Evolutionary conservation across 2,797 vertebrate genomes (phyloP), one percentile per base, ranked within the genome.

Genomic region (Poeciliopsis presidionis): DNA sequence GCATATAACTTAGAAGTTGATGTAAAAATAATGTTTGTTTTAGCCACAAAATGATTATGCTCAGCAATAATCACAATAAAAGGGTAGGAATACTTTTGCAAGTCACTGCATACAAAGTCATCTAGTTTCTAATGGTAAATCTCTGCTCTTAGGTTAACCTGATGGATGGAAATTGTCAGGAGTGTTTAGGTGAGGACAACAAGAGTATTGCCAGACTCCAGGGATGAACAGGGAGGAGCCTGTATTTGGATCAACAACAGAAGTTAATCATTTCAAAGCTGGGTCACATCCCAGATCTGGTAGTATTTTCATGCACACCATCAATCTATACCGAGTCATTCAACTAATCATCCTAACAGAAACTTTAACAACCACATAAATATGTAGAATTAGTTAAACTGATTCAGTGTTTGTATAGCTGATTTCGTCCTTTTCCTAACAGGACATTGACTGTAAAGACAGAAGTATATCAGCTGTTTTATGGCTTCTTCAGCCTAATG

Each of bases 121-220:
- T 41, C 20, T 67, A 12, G 20, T 36, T 72, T 25, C 46, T 80
- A 73, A 9, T 12, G 8, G 20, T 71, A 63, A 82, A 55, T 75
- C 71, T 39, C 57, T 77, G 45, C 2, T 39, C 71, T 36, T 63
- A 25, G 16, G 12, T 80, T 77, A 70, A 74, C 69, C 78, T 85
- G 1, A 70, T 81, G 61, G 69, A 85, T 8, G 41, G 28, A 33
- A 72, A 63, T 63, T 3, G 1, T 74, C 55, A 75, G 57, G 41
- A 46, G 43, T 80, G 65, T 86, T 89, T 81, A 74, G 77, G 51
- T 28, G 9, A 70, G 71, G 47, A 85, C 70, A 86, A 77, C 67
- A 78, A 39, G 20, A 72, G 41, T 25, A 47, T 46, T 47, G 6
- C n/a, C 49, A 77, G 63, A 71, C 28, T 25, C 11, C 18, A 36